Evolutionary conservation across 1,140 invertebrate genomes (phyloP).

Genomic region (Megathymus violae): DNA sequence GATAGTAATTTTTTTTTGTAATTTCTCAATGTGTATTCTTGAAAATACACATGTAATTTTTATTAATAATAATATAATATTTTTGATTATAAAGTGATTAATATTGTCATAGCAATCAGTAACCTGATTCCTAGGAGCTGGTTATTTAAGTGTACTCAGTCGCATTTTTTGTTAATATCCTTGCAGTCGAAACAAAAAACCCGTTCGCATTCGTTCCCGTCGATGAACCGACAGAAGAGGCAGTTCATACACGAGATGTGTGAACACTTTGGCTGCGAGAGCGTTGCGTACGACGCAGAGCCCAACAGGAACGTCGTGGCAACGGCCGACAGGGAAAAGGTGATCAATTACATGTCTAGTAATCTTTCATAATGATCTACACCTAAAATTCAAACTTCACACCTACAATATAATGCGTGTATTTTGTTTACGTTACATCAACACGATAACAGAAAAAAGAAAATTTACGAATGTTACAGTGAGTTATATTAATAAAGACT

Average conservation of each 20-base stretch:
- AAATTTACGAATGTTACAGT: too few species aligned
- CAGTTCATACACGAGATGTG: slow-evolving; percentile 96
- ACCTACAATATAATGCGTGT: too few species aligned
- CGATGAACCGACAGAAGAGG: slow-evolving; percentile 96
- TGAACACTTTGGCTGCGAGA: slow-evolving; percentile 96
- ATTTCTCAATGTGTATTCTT: too few species aligned
- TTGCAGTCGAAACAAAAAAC: slow-evolving; percentile 91
- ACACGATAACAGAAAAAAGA: too few species aligned
- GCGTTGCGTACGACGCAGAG: slow-evolving; percentile 96
- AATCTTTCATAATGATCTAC: not conserved
- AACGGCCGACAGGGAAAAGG: slow-evolving; percentile 93
- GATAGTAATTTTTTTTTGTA: too few species aligned
- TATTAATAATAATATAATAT: too few species aligned
- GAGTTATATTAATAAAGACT: too few species aligned
- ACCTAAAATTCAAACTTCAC: too few species aligned
- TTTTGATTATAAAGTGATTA: too few species aligned
- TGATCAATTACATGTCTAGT: slow-evolving; percentile 61
- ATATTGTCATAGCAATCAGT: too few species aligned
- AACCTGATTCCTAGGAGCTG: not conserved
- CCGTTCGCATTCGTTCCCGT: slow-evolving; percentile 94
- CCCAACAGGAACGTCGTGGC: slow-evolving; percentile 97
- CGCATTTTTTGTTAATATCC: slow-evolving; percentile 39
- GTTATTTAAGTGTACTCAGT: not conserved
- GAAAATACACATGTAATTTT: too few species aligned
- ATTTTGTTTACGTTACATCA: too few species aligned